These are phyloP conservation scores for Trimorus sp. DNA, from an alignment of 2,888 invertebrate species.

Conservation along the genomic window DNA sequence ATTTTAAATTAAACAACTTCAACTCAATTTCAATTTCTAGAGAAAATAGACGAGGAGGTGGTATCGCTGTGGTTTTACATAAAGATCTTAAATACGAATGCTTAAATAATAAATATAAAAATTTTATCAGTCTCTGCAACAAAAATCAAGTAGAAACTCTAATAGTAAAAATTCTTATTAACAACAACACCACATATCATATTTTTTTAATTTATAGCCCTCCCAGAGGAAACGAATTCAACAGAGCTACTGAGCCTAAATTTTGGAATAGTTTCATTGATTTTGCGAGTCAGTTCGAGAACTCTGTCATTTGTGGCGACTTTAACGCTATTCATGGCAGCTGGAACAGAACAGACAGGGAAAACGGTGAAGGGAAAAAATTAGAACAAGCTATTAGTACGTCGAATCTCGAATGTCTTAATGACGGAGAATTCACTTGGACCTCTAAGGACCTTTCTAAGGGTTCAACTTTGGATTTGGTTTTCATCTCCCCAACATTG, in stretches of 20 bases:
- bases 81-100: constrained; percentile 2
- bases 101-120: background rate
- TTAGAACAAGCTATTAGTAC: background rate
- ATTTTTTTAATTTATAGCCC: constrained; percentile 24
- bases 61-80: background rate
- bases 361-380: constrained; percentile 27
- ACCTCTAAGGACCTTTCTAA: background rate
- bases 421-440: constrained; percentile 16
- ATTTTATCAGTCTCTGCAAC: constrained; percentile 1
- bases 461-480: too few species aligned
- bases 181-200: background rate
- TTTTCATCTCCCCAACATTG: too few species aligned
- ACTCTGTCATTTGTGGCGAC: constrained; percentile 13
- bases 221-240: background rate
- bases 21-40: background rate
- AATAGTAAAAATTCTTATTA: constrained; percentile 3
- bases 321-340: constrained; percentile 8
- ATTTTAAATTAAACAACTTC: background rate
- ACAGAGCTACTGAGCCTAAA: background rate
- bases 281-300: background rate
- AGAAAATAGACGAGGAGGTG: background rate
- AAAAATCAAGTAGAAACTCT: constrained; percentile 17
- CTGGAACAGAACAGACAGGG: background rate
- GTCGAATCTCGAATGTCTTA: constrained; percentile 2
- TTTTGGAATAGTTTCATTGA: constrained; percentile 12